Evolutionary conservation across 1,140 invertebrate species (phyloP), one percentile per base, ranked within the genome.

Genomic region (Himalopsyche phryganea): DNA sequence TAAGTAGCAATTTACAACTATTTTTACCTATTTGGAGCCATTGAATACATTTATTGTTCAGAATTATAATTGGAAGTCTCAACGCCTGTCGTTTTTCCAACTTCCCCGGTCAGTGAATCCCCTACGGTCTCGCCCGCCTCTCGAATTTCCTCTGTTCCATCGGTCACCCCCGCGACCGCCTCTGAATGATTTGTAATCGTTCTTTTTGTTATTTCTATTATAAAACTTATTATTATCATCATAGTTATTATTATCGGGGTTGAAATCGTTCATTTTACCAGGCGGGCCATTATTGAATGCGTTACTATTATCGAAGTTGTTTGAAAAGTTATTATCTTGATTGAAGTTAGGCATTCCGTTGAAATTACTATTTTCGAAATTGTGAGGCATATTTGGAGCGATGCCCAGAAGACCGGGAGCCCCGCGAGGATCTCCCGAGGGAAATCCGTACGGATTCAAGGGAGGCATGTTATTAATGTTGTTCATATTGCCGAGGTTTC

Each of bases 41-140:
- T 23, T 11, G 14, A 28, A 28, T 28, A 28, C 4, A 28, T 3
- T 3, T 28, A 3, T 5, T 28, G 7, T 53, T 47, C 54, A 58
- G 62, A 64, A 64, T 5, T 28, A 28, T 9, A 28, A 28, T 28
- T 28, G 23, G 62, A 68, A 65, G 61, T 61, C 49, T 69, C 71
- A 77, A 66, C 73, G 70, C 64, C 74, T 71, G 65, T 77, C 74
- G 61, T 71, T 72, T 66, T 77, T 78, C 74, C 76, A 77, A 66
- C 69, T 70, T 40, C 74, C 69, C 42, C 57, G 70, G 75, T 61
- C 74, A 70, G 66, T 74, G 76, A 49, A 78, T 66, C 78, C 74
- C 55, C 80, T 75, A 53, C 71, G 66, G 36, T 73, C 70, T 42
- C 71, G 67, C 51, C 73, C 66, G 65, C 56, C 55, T 42, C 63